Evolutionary conservation across 2,888 invertebrate species (phyloP), one percentile per base, ranked within the genome.

Genomic region (Drosophila rellima): DNA sequence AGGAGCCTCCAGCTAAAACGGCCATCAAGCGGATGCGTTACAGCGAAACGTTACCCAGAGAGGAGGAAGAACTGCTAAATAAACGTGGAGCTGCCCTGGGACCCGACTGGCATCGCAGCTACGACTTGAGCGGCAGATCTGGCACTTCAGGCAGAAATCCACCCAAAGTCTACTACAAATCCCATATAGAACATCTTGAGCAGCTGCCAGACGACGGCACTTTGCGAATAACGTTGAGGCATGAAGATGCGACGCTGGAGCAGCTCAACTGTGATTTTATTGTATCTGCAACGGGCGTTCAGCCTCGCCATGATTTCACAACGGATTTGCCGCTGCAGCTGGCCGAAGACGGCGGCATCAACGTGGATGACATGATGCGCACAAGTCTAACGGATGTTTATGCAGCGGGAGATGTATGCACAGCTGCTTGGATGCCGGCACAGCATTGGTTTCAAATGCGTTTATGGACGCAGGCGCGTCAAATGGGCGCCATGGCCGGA

Each of bases 381-480:
- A 98, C 98, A 2, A 95, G 95, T 50, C 89, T 96, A 3, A 89
- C 91, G 23, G 94, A 96, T 91, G 94, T 99, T 23, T 99, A 95
- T 94, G 99, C 99, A 8, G 99, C 98, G 47, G 99, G 99, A 2
- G 99, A 99, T 94, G 96, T 97, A 7, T 98, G 98, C 86, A 94
- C 94, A 74, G 96, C 97, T n/a, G 93, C 93, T 33, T 99, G 98
- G 98, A 90, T 93, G 6, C 91, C 93, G 69, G 95, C 97, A 0
- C 93, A 94, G 23, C 96, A 97, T 90, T 98, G 98, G 98, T 96
- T 97, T 91, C 97, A 98, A 93, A 97, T 99, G 96, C 94, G 98
- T 66, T 93, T 99, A 35, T 99, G 99, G 99, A 98, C 98, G 0
- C 99, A 99, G 93, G 99, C 99, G 0, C 94, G 98, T 59, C 98